Evolutionary conservation across 2,113 vertebrate species (phyloP).

Genomic region (Pedetes capensis): DNA sequence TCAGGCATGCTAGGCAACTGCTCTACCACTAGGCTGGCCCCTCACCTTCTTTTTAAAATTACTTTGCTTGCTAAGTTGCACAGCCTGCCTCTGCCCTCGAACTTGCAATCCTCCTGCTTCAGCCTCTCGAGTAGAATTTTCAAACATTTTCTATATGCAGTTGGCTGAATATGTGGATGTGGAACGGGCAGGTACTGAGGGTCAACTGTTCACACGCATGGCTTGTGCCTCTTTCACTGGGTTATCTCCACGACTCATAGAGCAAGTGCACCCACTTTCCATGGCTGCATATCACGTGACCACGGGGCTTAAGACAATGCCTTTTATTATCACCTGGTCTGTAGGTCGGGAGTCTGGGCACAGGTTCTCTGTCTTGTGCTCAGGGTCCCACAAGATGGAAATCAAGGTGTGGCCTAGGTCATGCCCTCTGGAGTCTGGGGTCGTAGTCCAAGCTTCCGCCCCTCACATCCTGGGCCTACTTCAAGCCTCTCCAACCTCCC

Average conservation of each 20-base stretch:
- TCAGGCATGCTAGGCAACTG: no score
- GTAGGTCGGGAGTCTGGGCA: background rate
- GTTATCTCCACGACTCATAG: background rate
- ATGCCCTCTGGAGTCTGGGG: background rate
- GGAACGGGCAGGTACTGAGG: background rate
- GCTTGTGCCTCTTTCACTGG: background rate
- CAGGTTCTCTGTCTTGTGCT: background rate
- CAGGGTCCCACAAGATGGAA: background rate
- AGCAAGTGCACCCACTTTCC: background rate
- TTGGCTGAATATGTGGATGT: background rate
- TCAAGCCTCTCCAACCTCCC: background rate
- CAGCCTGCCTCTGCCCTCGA: no score
- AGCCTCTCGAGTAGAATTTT: no score
- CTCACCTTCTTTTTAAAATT: no score
- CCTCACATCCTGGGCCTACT: background rate
- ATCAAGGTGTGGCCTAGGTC: background rate
- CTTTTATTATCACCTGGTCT: background rate
- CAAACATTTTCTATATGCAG: background rate
- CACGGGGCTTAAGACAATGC: background rate
- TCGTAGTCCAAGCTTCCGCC: background rate
- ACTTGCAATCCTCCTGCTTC: no score
- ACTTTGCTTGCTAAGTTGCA: no score
- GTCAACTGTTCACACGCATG: no score
- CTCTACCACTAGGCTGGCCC: no score
- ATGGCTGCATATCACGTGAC: background rate